Evolutionary conservation across 2,113 vertebrate species (phyloP), one percentile per base, ranked within the genome.

Genomic region (Seriola aureovittata): DNA sequence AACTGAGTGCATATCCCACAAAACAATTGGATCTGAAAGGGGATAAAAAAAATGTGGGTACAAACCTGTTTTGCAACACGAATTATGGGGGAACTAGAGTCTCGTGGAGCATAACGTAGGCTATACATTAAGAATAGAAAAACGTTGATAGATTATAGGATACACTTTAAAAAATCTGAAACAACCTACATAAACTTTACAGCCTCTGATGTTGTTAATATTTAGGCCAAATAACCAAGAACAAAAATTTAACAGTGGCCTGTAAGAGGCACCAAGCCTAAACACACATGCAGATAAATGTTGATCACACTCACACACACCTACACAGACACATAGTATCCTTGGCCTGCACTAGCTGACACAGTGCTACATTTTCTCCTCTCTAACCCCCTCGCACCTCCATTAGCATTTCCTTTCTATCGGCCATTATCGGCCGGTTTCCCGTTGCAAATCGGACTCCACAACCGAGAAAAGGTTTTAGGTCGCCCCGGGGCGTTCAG

Each of bases 341-440:
- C 16, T 32, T 34, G 72, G 74, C 73, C 84, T 79, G 72, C 76
- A 76, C 57, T 63, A 12, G 73, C 87, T 87, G 81, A 82, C 78
- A 84, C 78, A 62, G 42, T 13, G 68, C 88, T 81, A 80, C 78
- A 72, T 78, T 84, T 85, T 91, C 80, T 83, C 89, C 88, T 75
- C 81, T 88, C 59, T 81, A n/a, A 71, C 76, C 85, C 82, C 83
- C 89, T 81, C 84, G 25, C 77, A 48, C 81, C 66, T 88, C 92
- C 88, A 96, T 96, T 95, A 91, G 92, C 95, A 96, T 96, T 91
- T 89, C 86, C 88, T 95, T 95, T 92, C 93, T 93, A 72, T 71
- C 85, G 85, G 84, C 91, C 91, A 93, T 95, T 95, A 93, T 93
- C 78, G 87, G 82, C 63, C 79, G 72, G 89, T 93, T 94, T 95